Evolutionary conservation across 1,140 invertebrate genomes (phyloP).

Genomic region (Trachelipus rathkii): DNA sequence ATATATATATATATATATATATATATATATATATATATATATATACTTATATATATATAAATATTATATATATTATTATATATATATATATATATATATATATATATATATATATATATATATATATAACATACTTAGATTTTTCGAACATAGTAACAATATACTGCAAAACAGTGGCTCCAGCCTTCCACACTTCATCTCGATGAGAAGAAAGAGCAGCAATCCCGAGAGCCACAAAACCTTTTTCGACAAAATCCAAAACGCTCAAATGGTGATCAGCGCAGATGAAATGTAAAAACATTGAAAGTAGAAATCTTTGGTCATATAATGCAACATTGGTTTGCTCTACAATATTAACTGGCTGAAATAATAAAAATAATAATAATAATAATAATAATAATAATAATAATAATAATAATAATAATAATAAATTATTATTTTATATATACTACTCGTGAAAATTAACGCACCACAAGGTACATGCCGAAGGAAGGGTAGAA

Average conservation of each 20-base stretch:
- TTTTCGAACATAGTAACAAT: conserved; percentile 29
- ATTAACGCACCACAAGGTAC: too few relatives aligned
- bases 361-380: conserved; percentile 16
- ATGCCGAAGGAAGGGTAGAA: too few relatives aligned
- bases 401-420: too few relatives aligned
- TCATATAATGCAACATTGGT: conserved; percentile 26
- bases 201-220: conserved; percentile 28
- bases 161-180: conserved; percentile 28
- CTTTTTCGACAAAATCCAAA: conserved; percentile 30
- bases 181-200: conserved; percentile 21
- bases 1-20: too few relatives aligned
- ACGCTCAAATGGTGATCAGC: conserved; percentile 1
- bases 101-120: too few relatives aligned
- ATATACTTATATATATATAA: too few relatives aligned
- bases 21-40: too few relatives aligned
- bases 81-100: too few relatives aligned
- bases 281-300: conserved; percentile 25
- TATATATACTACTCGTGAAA: too few relatives aligned
- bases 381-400: background rate
- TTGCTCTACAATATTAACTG: background rate
- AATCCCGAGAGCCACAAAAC: conserved; percentile 27
- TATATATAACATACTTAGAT: conserved; percentile 12
- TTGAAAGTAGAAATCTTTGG: conserved; percentile 29
- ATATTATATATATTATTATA: too few relatives aligned
- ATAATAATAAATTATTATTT: too few relatives aligned